phyloP scores from a whole-genome alignment of 2,888 invertebrate genomes.

The Drosophila meridionalis region DNA sequence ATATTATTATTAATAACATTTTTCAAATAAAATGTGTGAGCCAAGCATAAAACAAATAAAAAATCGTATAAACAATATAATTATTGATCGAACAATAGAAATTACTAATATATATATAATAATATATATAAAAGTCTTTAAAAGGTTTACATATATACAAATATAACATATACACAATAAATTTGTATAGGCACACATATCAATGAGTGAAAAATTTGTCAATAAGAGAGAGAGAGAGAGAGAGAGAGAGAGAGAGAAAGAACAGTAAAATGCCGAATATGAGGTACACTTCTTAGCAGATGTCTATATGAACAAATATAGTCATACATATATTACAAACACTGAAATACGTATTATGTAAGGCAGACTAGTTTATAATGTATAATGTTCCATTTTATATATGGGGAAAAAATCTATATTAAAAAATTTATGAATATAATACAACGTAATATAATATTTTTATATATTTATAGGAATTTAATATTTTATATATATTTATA shows the following conservation, averaged over 20 bases:
- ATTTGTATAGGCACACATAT: not conserved
- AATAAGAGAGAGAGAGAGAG: not conserved
- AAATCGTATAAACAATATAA: not conserved
- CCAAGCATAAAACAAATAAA: not conserved
- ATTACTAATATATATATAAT: not conserved
- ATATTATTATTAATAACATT: not conserved
- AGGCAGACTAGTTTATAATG: too few species aligned
- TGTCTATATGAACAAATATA: not conserved
- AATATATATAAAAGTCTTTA: not conserved
- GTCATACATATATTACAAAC: not conserved
- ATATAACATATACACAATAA: not conserved
- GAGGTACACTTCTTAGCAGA: not conserved
- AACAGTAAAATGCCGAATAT: not conserved
- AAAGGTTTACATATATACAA: not conserved
- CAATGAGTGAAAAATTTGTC: not conserved
- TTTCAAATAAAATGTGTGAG: not conserved
- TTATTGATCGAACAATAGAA: not conserved
- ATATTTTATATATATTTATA: too few species aligned
- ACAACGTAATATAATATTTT: too few species aligned
- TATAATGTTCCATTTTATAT: too few species aligned
- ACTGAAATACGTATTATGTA: too few species aligned
- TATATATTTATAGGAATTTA: too few species aligned
- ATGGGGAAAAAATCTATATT: too few species aligned
- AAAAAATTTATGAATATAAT: too few species aligned
- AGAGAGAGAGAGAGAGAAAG: not conserved